phyloP scores from a whole-genome alignment of 2,113 vertebrate species.

The Nymphicus hollandicus region DNA sequence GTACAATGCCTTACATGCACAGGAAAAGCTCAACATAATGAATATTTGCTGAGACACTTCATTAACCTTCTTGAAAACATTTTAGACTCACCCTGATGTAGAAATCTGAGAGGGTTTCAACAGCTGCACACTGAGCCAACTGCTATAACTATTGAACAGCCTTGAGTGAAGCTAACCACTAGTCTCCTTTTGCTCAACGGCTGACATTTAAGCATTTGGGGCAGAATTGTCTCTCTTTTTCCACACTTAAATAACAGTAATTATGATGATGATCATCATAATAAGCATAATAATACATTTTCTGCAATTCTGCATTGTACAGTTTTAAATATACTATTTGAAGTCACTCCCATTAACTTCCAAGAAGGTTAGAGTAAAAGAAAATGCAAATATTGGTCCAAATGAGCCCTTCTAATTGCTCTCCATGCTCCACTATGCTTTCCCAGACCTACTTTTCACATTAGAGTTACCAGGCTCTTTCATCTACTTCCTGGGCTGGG shows the following conservation, averaged over 20 bases:
- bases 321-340: neutral
- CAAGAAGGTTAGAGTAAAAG: neutral
- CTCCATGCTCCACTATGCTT: neutral
- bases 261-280: neutral
- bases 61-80: neutral
- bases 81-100: neutral
- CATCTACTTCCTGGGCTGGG: accelerated
- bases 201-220: neutral
- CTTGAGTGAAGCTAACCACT: neutral
- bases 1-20: neutral
- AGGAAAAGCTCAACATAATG: neutral
- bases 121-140: neutral
- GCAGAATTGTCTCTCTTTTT: neutral
- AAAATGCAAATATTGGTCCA: neutral
- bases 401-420: neutral
- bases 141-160: neutral
- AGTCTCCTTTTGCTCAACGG: neutral
- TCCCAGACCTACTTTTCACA: neutral
- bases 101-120: neutral
- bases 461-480: neutral
- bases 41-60: neutral
- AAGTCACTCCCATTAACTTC: neutral
- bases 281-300: neutral
- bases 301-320: neutral
- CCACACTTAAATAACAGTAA: neutral